phyloP scores from a whole-genome alignment of 2,797 vertebrate genomes.

The Saxicola maurus region DNA sequence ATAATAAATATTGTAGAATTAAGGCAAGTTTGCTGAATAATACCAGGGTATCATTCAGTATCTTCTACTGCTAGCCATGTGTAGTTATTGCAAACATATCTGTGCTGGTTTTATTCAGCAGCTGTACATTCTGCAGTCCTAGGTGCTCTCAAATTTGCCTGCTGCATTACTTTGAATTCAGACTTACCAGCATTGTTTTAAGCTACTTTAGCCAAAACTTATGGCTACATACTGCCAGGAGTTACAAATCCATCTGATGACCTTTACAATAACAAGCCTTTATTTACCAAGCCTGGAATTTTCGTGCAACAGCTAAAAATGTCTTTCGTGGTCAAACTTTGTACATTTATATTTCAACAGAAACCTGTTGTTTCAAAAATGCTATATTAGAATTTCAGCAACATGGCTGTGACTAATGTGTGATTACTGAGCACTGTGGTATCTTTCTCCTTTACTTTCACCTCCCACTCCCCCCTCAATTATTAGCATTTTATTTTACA shows the following conservation, averaged over 20 bases:
- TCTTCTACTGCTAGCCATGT: background rate
- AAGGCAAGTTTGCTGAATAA: background rate
- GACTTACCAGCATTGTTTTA: background rate
- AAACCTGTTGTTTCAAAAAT: background rate
- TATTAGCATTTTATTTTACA: background rate
- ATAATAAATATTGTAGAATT: background rate
- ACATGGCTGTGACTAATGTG: background rate
- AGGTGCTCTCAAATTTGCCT: background rate
- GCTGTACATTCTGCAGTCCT: background rate
- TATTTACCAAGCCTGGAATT: conserved; percentile 54
- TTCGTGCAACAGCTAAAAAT: background rate
- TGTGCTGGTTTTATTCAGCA: conserved; percentile 15
- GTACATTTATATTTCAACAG: background rate
- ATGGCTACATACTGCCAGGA: background rate
- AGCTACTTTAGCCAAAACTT: conserved; percentile 25
- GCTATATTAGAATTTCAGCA: background rate
- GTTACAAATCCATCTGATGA: conserved; percentile 2
- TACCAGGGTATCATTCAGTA: conserved; percentile 22
- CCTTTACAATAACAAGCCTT: conserved; percentile 41
- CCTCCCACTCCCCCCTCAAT: background rate
- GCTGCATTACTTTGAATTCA: background rate
- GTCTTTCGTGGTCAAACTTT: background rate
- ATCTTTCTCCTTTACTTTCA: background rate
- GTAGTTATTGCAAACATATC: background rate
- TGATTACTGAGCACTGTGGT: background rate